Percentiles rank a stretch among this genome's conserved stretches.
Conservation (phyloP, 1,140 invertebrate genomes). For the Temnothorax curvispinosus region DNA sequence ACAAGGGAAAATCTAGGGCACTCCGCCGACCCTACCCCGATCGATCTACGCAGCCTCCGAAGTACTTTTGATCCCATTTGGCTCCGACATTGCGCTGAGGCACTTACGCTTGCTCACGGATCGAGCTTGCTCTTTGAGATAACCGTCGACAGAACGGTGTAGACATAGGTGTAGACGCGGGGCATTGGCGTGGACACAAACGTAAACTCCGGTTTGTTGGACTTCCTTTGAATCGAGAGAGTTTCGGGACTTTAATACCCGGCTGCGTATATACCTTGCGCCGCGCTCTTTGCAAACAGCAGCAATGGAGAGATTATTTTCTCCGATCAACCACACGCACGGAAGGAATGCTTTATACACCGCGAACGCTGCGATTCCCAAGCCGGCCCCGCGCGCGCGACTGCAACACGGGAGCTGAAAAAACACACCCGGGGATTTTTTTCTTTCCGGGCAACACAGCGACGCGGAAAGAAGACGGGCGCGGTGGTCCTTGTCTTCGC, state of each 20-base stretch:
- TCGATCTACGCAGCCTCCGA: conserved; percentile 53
- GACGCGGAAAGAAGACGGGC: background rate
- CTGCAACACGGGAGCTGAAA: conserved; percentile 20
- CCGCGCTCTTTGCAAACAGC: background rate
- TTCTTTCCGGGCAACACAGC: background rate
- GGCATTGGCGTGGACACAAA: background rate
- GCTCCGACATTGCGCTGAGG: conserved; percentile 15
- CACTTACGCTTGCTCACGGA: conserved; percentile 33
- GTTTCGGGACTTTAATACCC: background rate
- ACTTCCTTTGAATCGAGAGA: background rate
- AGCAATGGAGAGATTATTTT: conserved; percentile 3
- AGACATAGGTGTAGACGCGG: background rate
- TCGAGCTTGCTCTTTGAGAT: conserved; percentile 32
- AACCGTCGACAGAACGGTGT: conserved; percentile 11
- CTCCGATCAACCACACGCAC: background rate
- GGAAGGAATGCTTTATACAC: background rate
- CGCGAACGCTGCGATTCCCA: background rate
- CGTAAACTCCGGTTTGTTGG: background rate
- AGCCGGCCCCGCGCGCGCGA: background rate
- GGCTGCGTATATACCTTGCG: background rate
- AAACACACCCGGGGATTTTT: conserved; percentile 28
- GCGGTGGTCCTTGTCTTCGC: background rate
- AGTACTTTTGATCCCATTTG: conserved; percentile 56
- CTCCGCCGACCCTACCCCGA: conserved; percentile 44
- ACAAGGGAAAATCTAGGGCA: conserved; percentile 71